Evolutionary conservation across 2,113 vertebrate genomes (phyloP).

Genomic region (Zosterops lateralis): DNA sequence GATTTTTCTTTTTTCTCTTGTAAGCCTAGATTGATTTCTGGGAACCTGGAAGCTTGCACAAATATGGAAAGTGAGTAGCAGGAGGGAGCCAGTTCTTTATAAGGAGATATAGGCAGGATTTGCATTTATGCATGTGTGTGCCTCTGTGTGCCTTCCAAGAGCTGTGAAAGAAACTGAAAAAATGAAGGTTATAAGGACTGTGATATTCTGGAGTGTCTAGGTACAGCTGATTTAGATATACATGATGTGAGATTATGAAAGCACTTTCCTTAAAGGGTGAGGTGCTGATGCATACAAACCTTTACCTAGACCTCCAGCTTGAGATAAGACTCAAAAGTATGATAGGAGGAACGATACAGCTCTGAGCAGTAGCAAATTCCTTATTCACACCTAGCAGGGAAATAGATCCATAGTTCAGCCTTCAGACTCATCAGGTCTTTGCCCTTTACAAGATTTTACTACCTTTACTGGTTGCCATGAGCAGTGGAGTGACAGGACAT

Average conservation of each 20-base stretch:
- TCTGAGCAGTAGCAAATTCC: neutral
- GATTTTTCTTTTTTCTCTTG: neutral
- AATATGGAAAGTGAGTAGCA: neutral
- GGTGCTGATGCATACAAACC: neutral
- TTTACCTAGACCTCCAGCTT: neutral
- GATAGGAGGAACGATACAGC: neutral
- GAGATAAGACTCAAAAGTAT: neutral
- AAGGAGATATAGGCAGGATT: neutral
- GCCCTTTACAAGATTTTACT: neutral
- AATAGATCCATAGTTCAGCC: neutral
- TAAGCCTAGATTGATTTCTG: neutral
- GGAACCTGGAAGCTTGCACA: neutral
- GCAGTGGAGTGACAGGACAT: neutral
- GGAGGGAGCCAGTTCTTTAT: neutral
- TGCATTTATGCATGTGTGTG: neutral
- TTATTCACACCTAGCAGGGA: neutral
- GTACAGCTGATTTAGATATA: neutral
- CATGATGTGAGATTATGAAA: neutral
- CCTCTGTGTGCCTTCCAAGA: neutral
- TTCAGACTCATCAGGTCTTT: neutral
- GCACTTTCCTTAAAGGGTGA: neutral
- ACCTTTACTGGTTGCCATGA: neutral
- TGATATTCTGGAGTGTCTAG: neutral
- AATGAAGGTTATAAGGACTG: neutral
- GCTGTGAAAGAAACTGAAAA: neutral